These are phyloP conservation scores for Hirtodrosophila trivittata DNA, from an alignment of 2,888 invertebrate genomes.

Conservation along the genomic window DNA sequence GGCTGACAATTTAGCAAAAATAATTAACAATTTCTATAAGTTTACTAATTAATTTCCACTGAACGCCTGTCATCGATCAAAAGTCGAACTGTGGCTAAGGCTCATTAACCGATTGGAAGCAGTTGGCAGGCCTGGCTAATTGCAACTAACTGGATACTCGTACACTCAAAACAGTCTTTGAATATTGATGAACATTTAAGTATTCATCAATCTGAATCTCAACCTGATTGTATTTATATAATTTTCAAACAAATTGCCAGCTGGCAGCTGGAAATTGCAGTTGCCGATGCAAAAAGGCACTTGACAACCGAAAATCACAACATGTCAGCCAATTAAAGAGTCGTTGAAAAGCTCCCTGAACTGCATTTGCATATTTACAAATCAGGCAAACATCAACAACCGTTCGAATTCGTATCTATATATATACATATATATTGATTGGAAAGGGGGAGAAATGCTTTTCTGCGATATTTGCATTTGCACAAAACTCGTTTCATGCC, in stretches of 20 bases:
- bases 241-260: conserved; percentile 16
- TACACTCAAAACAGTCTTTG: too few species aligned
- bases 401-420: conserved; percentile 26
- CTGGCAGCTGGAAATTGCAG: conserved; percentile 37
- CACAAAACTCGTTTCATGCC: conserved; percentile 63
- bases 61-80: conserved; percentile 44
- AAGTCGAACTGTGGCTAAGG: conserved; percentile 22
- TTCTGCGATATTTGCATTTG: conserved; percentile 57
- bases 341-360: conserved; percentile 56
- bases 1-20: conserved; percentile 4
- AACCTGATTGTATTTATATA: conserved; percentile 5
- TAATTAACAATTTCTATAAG: conserved; percentile 29
- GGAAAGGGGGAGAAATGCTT: conserved; percentile 18
- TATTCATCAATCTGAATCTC: too few species aligned
- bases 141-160: conserved; percentile 18
- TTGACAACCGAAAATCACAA: conserved; percentile 74
- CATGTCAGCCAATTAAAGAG: conserved; percentile 75
- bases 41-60: conserved; percentile 25
- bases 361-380: conserved; percentile 47
- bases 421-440: conserved; percentile 44
- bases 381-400: conserved; percentile 22
- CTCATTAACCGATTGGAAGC: conserved; percentile 44
- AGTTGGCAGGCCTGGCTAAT: conserved; percentile 31
- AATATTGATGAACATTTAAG: too few species aligned
- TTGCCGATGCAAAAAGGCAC: conserved; percentile 14